Base-by-base conservation (phyloP, 2,797 vertebrate species). In the Urophycis tenuis region DNA sequence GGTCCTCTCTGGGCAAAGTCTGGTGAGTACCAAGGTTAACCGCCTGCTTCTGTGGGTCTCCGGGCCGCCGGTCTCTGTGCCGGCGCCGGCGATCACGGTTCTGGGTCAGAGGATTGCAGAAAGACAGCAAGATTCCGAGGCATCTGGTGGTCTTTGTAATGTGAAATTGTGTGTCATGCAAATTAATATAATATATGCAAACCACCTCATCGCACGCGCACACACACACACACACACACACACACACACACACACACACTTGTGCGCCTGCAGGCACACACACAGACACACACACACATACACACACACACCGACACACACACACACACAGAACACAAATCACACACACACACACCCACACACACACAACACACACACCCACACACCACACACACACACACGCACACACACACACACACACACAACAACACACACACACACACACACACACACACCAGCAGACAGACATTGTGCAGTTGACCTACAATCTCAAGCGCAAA, bases 1-100 rank as follows among this genome's bases (percentile, higher is more conserved):
- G 82, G 92, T 98, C 75, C 94, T 99, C 60, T 99, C 98, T 22
- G 98, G 97, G 74, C 96, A 99, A 84, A 97, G 95, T 83, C 88
- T 99, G 95, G 98, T 98, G 92, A 95, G n/a, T 25, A n/a, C 10
- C n/a, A 60, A 7, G 53, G 53, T 60, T 60, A 25, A n/a, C 53
- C 19, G 2, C 22, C 7, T n/a, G 17, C 15, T 45, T 15, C 41
- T 45, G 45, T 22, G 19, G 45, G 45, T 53, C 45, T 53, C 41
- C 2, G n/a, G n/a, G n/a, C n/a, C n/a, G n/a, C n/a, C n/a, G n/a
- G 45, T 53, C 45, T 53, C 41, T 15, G 12, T 19, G 0, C 45
- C 3, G 45, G 17, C 2, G 45, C 45, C 7, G 19, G 45, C 19
- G 5, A 2, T 14, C 7, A 53, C 7, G 45, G 45, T 22, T 53